Base-by-base conservation (phyloP, 1,140 invertebrate species). In the Ostrea edulis region DNA sequence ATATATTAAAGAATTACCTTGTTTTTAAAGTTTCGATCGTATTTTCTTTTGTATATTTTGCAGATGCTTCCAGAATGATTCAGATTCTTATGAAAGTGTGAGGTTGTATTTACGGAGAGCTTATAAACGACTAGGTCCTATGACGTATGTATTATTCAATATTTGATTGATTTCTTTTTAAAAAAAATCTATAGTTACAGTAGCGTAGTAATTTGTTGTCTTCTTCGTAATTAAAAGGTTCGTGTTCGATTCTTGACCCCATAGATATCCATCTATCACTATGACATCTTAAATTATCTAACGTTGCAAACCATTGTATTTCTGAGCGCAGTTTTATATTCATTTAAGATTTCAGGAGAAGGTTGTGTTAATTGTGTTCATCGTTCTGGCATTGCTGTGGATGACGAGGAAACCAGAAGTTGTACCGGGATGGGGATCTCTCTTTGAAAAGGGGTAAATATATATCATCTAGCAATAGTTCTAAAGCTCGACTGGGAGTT, bases 401-500 rank as follows among this genome's bases (percentile, higher is more conserved):
- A 97, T 99, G 93, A 98, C 98, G 93, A 96, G 98, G 68, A 97
- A 97, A 71, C 98, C 98, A 0, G 97, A 97, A 88, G 97, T 98
- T 92, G 96, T 98, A 90, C 94, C 95, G 0, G 98, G 98, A 25
- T 98, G 98, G 96, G 93, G 93, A 4, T 85, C 87, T 29, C 88
- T 95, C 9, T 95, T 96, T 84, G 52, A 88, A 52, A 87, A 77
- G 87, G 87, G 86, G 92, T 93, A 89, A 87, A 86, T 62, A n/a
- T 44, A n/a, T n/a, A n/a, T n/a, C n/a, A n/a, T n/a, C n/a, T n/a
- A n/a, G n/a, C n/a, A n/a, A n/a, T n/a, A 25, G 5, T 44, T 44
- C 1, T 44, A 44, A 44, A 5, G 5, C 2, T 35, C 29, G 25
- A 5, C 77, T 25, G 12, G 20, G 3, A 14, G 17, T 22, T 82